Conservation (phyloP, 2,797 vertebrate genomes). For the Cyclura pinguis region DNA sequence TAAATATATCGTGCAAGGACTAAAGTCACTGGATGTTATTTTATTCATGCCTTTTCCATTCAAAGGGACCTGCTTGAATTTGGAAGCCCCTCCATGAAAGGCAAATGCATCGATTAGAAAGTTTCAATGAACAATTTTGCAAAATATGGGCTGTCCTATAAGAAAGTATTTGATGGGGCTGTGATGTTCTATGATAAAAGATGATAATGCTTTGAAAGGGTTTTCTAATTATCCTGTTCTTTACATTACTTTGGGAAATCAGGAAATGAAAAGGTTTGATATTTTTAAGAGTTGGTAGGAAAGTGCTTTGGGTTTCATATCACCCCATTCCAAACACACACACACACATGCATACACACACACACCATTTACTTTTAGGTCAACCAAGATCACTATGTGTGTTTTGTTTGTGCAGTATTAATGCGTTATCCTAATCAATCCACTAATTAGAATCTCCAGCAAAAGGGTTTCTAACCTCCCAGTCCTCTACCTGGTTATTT, state of each 20-base stretch:
- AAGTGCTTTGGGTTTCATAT: not conserved
- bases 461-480: not conserved
- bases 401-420: conserved; percentile 16
- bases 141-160: not conserved
- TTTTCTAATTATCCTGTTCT: not conserved
- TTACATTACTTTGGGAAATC: not conserved
- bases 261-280: not conserved
- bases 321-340: not conserved
- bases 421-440: not conserved
- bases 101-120: not conserved
- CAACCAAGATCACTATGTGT: not conserved
- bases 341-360: rapidly evolving
- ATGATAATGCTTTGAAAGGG: not conserved
- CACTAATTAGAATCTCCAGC: not conserved
- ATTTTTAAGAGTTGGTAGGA: not conserved
- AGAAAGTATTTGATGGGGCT: not conserved
- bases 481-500: not conserved
- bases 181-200: not conserved
- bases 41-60: not conserved
- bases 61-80: not conserved
- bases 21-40: not conserved
- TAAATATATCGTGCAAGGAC: no score
- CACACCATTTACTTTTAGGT: not conserved
- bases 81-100: not conserved
- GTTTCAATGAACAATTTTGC: not conserved